Base-by-base conservation (phyloP, 2,888 invertebrate species). In the Epsilonema sp. region DNA sequence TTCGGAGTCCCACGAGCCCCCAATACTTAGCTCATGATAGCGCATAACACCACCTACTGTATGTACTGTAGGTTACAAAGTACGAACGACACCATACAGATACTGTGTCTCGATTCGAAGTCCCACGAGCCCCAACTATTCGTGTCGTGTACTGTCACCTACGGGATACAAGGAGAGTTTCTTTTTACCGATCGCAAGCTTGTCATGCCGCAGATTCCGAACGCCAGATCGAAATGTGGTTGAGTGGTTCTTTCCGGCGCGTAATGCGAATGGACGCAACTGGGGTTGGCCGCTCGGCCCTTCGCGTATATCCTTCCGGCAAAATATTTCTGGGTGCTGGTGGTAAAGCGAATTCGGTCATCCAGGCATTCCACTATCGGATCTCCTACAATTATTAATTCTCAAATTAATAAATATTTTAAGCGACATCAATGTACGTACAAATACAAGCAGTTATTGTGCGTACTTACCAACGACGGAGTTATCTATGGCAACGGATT, bases 291-390 rank as follows among this genome's bases (percentile, higher is more conserved):
- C 21, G 59, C 55, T 44, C 54, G 55, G 8, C 63, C 62, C 50
- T 64, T 63, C 26, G 63, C 63, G 44, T 63, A 63, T 36, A 63
- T 64, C 42, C 63, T 49, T 25, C 62, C 61, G 4, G 60, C 56
- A 42, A 61, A 61, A 5, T 51, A 40, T 48, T 63, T 64, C 31
- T 61, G 49, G 16, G 63, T 63, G 49, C 60, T 61, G 37, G 64
- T 54, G 53, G 55, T 56, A 24, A 63, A 55, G 20, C 60, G 52
- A 37, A 63, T 64, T 47, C 58, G 55, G 23, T 63, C 58, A 23
- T 64, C 61, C 42, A 63, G 52, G 49, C 63, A 63, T 51, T 63
- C 63, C 42, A 63, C 62, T 49, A 62, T 61, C 38, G 63, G 63
- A 44, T 62, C 61, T 16, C 61, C 63, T 49, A 60, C 55, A 47